These are phyloP conservation scores for Tetragonisca angustula DNA, from an alignment of 2,888 invertebrate genomes.

Conservation along the genomic window DNA sequence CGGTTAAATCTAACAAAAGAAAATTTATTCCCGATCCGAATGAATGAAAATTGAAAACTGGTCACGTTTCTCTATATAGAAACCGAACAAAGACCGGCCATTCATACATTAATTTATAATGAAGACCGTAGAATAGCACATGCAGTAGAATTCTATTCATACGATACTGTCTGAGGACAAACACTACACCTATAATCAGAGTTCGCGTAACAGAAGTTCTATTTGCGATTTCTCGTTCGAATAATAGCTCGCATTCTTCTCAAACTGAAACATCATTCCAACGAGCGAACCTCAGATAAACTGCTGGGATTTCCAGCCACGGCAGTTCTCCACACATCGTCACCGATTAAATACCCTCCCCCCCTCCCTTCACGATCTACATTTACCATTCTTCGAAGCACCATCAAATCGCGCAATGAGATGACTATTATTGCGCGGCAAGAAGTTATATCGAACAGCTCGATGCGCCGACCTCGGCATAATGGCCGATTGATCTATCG, in stretches of 20 bases:
- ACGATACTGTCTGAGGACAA: background rate
- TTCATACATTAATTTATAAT: background rate
- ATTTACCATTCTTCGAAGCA: background rate
- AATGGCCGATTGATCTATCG: slow-evolving; percentile 51
- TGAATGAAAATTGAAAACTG: background rate
- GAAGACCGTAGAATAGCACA: background rate
- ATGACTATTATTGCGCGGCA: background rate
- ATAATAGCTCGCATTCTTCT: background rate
- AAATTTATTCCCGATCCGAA: no score
- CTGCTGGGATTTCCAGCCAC: background rate
- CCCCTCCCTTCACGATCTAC: background rate
- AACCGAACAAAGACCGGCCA: background rate
- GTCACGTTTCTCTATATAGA: background rate
- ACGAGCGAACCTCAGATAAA: background rate
- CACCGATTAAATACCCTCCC: background rate
- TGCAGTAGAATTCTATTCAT: background rate
- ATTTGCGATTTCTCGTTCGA: background rate
- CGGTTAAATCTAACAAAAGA: no score
- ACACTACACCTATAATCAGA: background rate
- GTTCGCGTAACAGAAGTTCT: background rate
- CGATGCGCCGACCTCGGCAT: background rate
- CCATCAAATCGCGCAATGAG: background rate
- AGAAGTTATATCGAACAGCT: slow-evolving; percentile 18
- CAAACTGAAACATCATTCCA: background rate
- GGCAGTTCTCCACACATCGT: background rate